A percentile compares a stretch with the other conserved stretches of the same genome.
phyloP scores from a whole-genome alignment of 2,888 invertebrate species.

The Chymomyza caudatula region DNA sequence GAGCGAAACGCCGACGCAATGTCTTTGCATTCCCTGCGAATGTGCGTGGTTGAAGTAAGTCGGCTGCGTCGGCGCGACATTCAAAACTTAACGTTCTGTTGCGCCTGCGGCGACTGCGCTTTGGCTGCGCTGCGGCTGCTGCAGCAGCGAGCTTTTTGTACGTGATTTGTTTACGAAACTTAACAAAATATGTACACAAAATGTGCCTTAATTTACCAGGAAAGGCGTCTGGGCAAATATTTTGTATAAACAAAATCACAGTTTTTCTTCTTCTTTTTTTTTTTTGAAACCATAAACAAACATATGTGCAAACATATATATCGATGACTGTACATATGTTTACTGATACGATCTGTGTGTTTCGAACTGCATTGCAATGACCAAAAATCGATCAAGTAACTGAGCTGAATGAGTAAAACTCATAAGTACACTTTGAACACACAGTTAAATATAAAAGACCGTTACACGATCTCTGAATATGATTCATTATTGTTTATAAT shows the following conservation, averaged over 20 bases:
- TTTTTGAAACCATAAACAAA: neutral
- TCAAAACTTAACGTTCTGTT: conserved; percentile 20
- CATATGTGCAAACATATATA: neutral
- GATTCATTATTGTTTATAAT: neutral
- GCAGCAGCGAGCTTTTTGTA: conserved; percentile 39
- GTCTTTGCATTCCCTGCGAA: conserved; percentile 1
- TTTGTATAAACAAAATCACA: conserved; percentile 45
- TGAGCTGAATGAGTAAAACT: neutral
- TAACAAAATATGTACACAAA: conserved; percentile 58
- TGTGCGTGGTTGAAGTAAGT: no score
- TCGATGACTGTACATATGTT: conserved; percentile 1
- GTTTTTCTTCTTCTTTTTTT: conserved; percentile 14
- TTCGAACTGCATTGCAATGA: conserved; percentile 25
- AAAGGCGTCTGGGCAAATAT: conserved; percentile 44
- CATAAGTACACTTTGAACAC: neutral
- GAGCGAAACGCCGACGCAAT: conserved; percentile 15
- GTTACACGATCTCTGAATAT: neutral
- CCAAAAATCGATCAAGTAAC: conserved; percentile 1
- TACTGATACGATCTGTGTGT: conserved; percentile 24
- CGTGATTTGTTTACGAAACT: conserved; percentile 72
- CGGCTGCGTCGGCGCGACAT: conserved; percentile 27
- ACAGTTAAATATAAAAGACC: neutral
- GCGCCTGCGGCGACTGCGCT: conserved; percentile 9
- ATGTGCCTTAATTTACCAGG: conserved; percentile 64
- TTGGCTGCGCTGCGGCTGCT: conserved; percentile 19